Conservation (phyloP, 2,888 invertebrate genomes). For the Charanyca ferruginea region DNA sequence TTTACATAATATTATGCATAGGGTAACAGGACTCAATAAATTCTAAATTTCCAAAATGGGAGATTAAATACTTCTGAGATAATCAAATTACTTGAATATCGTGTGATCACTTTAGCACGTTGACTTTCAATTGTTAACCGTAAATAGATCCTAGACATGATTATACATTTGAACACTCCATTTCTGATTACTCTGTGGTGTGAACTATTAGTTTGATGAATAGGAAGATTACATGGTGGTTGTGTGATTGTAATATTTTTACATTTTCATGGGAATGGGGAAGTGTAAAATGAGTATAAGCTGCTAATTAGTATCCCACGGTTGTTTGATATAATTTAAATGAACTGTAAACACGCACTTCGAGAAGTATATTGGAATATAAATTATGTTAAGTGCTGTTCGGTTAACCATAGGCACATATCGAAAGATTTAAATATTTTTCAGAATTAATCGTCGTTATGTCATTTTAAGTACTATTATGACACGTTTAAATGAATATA, state of each 20-base stretch:
- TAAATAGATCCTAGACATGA: neutral
- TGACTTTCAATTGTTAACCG: neutral
- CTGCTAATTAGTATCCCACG: constrained; percentile 19
- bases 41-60: neutral
- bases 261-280: constrained; percentile 21
- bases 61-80: neutral
- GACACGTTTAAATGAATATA: too few relatives aligned
- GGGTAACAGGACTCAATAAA: neutral
- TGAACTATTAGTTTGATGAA: constrained; percentile 57
- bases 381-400: neutral
- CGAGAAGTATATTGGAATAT: constrained; percentile 2
- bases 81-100: too few relatives aligned
- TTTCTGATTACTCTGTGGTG: constrained; percentile 36
- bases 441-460: too few relatives aligned
- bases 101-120: neutral
- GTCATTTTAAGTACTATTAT: too few relatives aligned
- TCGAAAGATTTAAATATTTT: too few relatives aligned
- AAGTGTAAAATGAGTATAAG: constrained; percentile 21
- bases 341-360: constrained; percentile 3
- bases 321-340: constrained; percentile 16
- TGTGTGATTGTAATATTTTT: constrained; percentile 29
- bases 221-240: constrained; percentile 29
- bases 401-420: neutral
- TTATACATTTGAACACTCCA: constrained; percentile 7
- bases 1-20: neutral